Evolutionary conservation across 2,113 vertebrate species (phyloP).

Genomic region (Lucifuga dentata): DNA sequence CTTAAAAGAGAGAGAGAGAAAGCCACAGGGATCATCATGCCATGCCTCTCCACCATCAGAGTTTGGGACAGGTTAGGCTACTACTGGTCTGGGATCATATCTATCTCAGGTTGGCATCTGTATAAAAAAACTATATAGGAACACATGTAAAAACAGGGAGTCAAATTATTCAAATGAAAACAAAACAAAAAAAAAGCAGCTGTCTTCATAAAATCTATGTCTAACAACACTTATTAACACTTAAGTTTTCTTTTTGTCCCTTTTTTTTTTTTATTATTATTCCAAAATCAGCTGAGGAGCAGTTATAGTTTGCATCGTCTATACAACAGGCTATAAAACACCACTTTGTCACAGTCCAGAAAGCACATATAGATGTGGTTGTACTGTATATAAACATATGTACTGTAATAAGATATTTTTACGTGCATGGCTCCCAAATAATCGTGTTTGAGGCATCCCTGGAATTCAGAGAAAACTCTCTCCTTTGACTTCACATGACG

Average conservation of each 20-base stretch:
- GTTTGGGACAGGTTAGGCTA: conserved; percentile 65
- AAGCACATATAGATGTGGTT: conserved; percentile 99
- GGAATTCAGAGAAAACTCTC: conserved; percentile 75
- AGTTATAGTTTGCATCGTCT: conserved; percentile 99
- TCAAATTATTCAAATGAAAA: conserved; percentile 80
- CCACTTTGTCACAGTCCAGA: conserved; percentile 99
- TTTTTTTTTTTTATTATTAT: conserved; percentile 77
- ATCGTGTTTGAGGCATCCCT: conserved; percentile 82
- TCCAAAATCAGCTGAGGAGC: conserved; percentile 97
- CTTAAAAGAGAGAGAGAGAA: conserved; percentile 46
- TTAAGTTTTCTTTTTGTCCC: conserved; percentile 82
- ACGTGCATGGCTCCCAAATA: conserved; percentile 96
- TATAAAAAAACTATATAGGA: conserved; percentile 86
- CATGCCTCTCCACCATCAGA: conserved; percentile 32
- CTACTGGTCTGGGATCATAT: conserved; percentile 63
- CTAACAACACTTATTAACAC: conserved; percentile 99
- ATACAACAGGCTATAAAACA: conserved; percentile 99
- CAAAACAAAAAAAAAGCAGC: conserved; percentile 87
- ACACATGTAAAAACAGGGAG: conserved; percentile 85
- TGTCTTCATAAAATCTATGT: conserved; percentile 95
- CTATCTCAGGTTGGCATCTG: conserved; percentile 71
- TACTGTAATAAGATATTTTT: conserved; percentile 94
- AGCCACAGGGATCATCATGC: conserved; percentile 43
- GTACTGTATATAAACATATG: conserved; percentile 99
- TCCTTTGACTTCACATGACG: conserved; percentile 87